Evolutionary conservation across 2,113 vertebrate genomes (phyloP).

Genomic region (Choloepus hoffmanni): DNA sequence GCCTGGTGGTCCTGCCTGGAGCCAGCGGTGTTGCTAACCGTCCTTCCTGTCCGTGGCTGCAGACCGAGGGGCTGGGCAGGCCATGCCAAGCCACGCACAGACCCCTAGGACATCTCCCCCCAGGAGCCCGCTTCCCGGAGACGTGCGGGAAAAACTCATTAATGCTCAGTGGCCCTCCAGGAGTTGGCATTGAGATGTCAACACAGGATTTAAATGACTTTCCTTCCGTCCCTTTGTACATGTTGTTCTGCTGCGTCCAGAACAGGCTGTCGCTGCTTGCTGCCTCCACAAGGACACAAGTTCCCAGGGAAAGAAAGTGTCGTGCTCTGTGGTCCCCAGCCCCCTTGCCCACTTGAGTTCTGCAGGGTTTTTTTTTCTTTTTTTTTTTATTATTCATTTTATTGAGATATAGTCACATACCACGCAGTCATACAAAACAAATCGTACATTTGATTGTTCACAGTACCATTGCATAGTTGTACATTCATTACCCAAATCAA

Average conservation of each 20-base stretch:
- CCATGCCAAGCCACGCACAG: accelerated
- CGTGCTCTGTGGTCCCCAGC: constrained; percentile 46
- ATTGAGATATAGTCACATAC: too few species aligned
- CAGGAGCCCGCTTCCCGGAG: not conserved
- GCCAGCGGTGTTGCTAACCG: accelerated
- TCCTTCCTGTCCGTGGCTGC: accelerated
- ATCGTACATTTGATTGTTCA: too few species aligned
- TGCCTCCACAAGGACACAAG: constrained; percentile 46
- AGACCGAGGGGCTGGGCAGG: not conserved
- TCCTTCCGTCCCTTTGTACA: not conserved
- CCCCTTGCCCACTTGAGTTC: constrained; percentile 40
- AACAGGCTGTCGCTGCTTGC: not conserved
- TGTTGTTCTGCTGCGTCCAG: constrained; percentile 15
- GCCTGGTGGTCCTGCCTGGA: not conserved
- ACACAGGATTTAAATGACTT: not conserved
- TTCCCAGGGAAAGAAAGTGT: not conserved
- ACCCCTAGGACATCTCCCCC: accelerated
- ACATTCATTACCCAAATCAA: too few species aligned
- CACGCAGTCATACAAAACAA: too few species aligned
- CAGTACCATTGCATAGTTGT: too few species aligned
- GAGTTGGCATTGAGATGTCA: not conserved
- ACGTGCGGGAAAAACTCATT: not conserved
- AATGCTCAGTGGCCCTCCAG: constrained; percentile 17
- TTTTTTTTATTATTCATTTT: too few species aligned
- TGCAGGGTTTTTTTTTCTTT: not conserved